phyloP scores from a whole-genome alignment of 2,113 vertebrate genomes.

The Chauna torquata region DNA sequence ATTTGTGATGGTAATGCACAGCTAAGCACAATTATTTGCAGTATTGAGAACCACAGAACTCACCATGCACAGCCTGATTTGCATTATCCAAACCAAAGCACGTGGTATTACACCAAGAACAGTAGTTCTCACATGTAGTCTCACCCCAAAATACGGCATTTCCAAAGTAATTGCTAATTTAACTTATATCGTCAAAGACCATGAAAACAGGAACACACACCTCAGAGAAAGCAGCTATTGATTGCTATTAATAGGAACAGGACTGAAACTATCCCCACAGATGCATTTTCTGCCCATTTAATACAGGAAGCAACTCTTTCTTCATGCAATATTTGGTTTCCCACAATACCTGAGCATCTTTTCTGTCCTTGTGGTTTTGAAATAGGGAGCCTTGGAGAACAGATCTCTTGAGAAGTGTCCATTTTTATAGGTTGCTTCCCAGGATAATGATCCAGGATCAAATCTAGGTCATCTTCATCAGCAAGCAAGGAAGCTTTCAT shows the following conservation, averaged over 20 bases:
- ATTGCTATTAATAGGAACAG: too few species aligned
- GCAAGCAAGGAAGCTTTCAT: slow-evolving; percentile 96
- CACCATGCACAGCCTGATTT: accelerated
- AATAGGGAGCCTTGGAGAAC: slow-evolving; percentile 80
- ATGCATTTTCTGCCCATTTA: background rate
- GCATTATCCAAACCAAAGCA: background rate
- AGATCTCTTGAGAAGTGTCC: slow-evolving; percentile 78
- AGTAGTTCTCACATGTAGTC: accelerated
- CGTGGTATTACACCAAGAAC: accelerated
- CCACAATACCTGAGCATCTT: slow-evolving; percentile 75
- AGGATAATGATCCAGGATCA: slow-evolving; percentile 69
- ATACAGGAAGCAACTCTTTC: background rate
- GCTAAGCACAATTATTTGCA: accelerated
- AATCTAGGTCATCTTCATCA: slow-evolving; percentile 88
- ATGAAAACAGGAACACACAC: background rate
- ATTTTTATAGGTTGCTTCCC: slow-evolving; percentile 29
- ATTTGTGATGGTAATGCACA: accelerated
- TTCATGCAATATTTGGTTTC: accelerated
- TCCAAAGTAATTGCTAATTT: background rate
- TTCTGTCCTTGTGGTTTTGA: slow-evolving; percentile 74
- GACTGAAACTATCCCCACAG: background rate
- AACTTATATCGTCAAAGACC: accelerated
- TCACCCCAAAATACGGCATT: accelerated
- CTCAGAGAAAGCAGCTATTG: accelerated
- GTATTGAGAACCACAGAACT: background rate